These are phyloP conservation scores for Odontophorus gujanensis DNA, from an alignment of 2,113 vertebrate genomes.

Conservation along the genomic window DNA sequence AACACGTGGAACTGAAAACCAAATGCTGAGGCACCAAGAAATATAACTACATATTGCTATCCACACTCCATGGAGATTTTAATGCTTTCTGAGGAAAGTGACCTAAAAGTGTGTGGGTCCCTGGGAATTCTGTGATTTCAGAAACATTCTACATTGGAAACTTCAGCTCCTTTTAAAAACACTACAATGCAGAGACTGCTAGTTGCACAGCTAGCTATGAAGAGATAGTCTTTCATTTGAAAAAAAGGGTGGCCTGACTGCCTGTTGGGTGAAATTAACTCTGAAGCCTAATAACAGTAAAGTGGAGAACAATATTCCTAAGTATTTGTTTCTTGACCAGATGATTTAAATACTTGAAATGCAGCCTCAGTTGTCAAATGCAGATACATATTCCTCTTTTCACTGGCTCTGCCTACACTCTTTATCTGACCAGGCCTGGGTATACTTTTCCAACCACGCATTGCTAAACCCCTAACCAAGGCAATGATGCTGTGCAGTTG, in stretches of 20 bases:
- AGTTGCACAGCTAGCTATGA: not conserved
- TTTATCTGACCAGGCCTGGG: not conserved
- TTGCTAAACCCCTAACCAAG: not conserved
- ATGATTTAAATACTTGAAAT: not conserved
- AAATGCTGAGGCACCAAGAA: not conserved
- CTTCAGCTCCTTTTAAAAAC: not conserved
- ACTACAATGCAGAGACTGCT: not conserved
- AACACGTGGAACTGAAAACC: not conserved
- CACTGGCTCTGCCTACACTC: not conserved
- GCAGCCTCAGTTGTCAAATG: not conserved
- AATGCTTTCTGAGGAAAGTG: slow-evolving; percentile 35
- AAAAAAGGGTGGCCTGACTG: not conserved
- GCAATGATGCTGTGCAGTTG: not conserved
- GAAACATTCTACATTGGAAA: slow-evolving; percentile 9
- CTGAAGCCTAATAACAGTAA: not conserved
- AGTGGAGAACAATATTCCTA: not conserved
- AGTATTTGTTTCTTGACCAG: not conserved
- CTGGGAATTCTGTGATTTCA: slow-evolving; percentile 7
- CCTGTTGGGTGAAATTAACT: not conserved
- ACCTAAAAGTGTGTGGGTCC: slow-evolving; percentile 38
- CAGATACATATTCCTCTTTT: not conserved
- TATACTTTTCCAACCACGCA: not conserved
- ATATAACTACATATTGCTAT: not conserved
- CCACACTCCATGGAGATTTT: not conserved
- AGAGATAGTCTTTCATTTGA: not conserved